Conservation (phyloP, 2,888 invertebrate genomes). For the Megamerina dolium region DNA sequence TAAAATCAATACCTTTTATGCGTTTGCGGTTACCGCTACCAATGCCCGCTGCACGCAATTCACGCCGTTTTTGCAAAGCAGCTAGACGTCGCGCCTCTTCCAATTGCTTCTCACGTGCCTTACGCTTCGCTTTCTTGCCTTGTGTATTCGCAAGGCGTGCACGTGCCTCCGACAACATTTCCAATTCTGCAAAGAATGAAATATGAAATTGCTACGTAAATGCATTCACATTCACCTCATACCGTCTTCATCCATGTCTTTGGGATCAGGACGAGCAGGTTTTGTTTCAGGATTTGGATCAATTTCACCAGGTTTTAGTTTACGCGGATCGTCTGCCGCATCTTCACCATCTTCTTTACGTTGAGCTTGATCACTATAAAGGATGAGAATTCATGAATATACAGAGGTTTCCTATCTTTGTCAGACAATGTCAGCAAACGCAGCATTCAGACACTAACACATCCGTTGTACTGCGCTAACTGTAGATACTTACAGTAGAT, state of each 20-base stretch:
- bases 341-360: constrained; percentile 94
- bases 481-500: constrained; percentile 77
- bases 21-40: constrained; percentile 49
- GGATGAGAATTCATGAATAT: not conserved
- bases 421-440: too few relatives aligned
- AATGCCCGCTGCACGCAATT: constrained; percentile 95
- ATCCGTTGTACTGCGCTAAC: too few relatives aligned
- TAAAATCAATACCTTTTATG: constrained; percentile 92
- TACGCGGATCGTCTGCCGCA: constrained; percentile 87
- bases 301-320: constrained; percentile 97
- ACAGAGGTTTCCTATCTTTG: not conserved
- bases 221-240: constrained; percentile 21
- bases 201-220: not conserved
- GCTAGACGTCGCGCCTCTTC: constrained; percentile 96
- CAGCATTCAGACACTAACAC: too few relatives aligned
- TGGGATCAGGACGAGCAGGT: constrained; percentile 97
- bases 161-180: constrained; percentile 98
- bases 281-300: constrained; percentile 99
- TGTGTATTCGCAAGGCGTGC: constrained; percentile 98
- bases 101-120: constrained; percentile 95
- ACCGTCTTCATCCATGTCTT: constrained; percentile 99
- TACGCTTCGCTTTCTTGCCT: constrained; percentile 84
- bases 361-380: constrained; percentile 85
- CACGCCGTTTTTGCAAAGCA: constrained; percentile 94
- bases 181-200: constrained; percentile 64